Conservation (phyloP, 2,888 invertebrate species). For the Anodontia alba region DNA sequence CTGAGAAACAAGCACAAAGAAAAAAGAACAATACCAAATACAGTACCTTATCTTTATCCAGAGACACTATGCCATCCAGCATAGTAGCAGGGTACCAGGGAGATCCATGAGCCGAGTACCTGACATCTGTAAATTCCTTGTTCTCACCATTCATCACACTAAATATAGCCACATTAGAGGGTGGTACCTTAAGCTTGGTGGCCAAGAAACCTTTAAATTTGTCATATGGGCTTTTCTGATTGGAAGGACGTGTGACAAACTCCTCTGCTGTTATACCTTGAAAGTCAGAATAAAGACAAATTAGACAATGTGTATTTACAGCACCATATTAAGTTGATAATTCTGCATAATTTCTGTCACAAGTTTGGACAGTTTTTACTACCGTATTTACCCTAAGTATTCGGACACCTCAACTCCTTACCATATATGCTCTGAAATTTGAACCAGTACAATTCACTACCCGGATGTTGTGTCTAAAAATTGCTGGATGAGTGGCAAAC, state of each 20-base stretch:
- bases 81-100: conserved; percentile 97
- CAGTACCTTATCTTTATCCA: conserved; percentile 74
- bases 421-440: no score
- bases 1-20: no score
- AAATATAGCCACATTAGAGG: conserved; percentile 96
- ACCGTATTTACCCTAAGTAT: no score
- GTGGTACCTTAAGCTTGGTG: conserved; percentile 92
- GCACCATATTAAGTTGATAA: no score
- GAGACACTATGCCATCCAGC: conserved; percentile 94
- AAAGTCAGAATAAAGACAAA: neutral
- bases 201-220: conserved; percentile 95
- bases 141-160: conserved; percentile 92
- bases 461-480: no score
- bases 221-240: conserved; percentile 92
- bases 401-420: no score
- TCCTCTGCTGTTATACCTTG: conserved; percentile 96
- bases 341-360: no score
- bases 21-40: no score
- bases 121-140: conserved; percentile 93
- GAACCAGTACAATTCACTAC: no score
- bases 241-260: conserved; percentile 88
- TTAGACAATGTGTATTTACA: no score
- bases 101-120: conserved; percentile 97
- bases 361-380: no score
- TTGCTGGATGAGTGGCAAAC: no score